phyloP scores from a whole-genome alignment of 1,140 invertebrate genomes.

The Trichonephila clavipes region DNA sequence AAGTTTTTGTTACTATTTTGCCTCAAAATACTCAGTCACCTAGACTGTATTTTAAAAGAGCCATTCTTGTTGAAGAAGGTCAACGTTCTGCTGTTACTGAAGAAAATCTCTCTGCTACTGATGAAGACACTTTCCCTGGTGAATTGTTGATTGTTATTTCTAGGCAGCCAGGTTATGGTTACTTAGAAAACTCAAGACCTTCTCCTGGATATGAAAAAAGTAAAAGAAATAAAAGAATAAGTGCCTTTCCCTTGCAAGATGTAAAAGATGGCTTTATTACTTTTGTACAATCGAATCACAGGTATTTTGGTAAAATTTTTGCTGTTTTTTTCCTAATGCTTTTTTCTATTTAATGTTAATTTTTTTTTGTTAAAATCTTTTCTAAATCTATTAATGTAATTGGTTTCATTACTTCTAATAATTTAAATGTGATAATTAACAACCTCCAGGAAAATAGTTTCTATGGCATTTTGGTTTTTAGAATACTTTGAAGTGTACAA shows the following conservation, averaged over 20 bases:
- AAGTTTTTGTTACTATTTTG: conserved; percentile 62
- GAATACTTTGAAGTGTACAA: too few relatives aligned
- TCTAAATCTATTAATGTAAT: too few relatives aligned
- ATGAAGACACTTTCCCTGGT: conserved; percentile 70
- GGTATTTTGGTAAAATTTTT: conserved; percentile 14
- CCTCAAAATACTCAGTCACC: conserved; percentile 65
- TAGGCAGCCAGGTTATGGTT: conserved; percentile 80
- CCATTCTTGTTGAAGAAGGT: conserved; percentile 75
- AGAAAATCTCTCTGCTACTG: conserved; percentile 65
- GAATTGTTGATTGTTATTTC: conserved; percentile 79
- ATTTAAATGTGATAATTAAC: too few relatives aligned
- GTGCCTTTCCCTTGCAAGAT: conserved; percentile 70
- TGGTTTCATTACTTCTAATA: too few relatives aligned
- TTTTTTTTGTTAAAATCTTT: too few relatives aligned
- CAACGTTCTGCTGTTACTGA: conserved; percentile 40
- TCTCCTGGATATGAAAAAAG: conserved; percentile 62
- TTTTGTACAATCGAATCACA: conserved; percentile 67
- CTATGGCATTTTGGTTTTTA: too few relatives aligned
- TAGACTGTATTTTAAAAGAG: conserved; percentile 67
- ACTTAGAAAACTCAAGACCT: conserved; percentile 78
- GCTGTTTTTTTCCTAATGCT: too few relatives aligned
- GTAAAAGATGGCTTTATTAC: conserved; percentile 67
- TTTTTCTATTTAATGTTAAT: too few relatives aligned
- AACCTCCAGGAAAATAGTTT: too few relatives aligned
- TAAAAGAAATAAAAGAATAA: conserved; percentile 45